Conservation (phyloP, 2,797 vertebrate species). For the Arctocebus calabarensis region DNA sequence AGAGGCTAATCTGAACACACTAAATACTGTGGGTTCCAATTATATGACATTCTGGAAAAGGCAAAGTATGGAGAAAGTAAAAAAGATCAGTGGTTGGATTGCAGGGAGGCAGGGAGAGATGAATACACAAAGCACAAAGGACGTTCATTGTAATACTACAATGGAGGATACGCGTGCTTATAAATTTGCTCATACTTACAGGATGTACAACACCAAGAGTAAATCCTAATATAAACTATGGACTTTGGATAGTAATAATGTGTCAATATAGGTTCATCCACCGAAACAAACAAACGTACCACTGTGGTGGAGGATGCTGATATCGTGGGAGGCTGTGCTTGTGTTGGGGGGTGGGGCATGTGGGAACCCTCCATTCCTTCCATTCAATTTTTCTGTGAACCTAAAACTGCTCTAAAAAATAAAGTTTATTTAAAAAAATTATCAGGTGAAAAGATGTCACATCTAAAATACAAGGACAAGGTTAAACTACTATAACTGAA, state of each 20-base stretch:
- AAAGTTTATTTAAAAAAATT: background rate
- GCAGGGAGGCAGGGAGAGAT: background rate
- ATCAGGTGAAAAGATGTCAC: background rate
- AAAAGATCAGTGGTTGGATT: background rate
- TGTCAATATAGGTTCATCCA: background rate
- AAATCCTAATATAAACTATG: background rate
- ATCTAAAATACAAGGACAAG: slow-evolving; percentile 17
- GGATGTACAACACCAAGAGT: background rate
- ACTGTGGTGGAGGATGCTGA: background rate
- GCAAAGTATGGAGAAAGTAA: background rate
- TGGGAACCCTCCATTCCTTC: background rate
- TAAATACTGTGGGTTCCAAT: background rate
- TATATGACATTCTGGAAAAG: background rate
- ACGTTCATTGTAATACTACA: background rate
- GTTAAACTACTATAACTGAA: background rate
- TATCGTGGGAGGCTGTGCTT: too few relatives aligned
- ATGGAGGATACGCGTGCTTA: background rate
- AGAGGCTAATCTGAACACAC: background rate
- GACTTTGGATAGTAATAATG: background rate
- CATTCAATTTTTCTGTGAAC: background rate
- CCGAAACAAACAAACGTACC: background rate
- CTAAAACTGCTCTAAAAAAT: background rate
- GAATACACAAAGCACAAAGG: background rate
- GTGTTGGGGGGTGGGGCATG: accelerated
- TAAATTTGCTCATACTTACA: background rate